Conservation (phyloP, 2,113 vertebrate species). For the Pteronura brasiliensis region DNA sequence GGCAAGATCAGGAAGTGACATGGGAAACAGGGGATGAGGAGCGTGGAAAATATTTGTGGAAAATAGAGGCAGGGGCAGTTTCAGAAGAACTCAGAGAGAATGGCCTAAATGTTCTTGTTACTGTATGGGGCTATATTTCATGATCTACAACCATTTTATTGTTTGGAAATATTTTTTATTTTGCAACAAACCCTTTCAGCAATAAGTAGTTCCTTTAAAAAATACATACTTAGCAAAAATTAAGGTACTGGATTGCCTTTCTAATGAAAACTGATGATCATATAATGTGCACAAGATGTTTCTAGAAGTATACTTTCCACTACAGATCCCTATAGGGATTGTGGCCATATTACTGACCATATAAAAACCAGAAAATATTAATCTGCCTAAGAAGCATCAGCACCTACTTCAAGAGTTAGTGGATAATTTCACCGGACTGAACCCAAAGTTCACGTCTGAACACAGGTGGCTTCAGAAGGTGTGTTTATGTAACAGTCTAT, state of each 20-base stretch:
- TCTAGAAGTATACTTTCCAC: not conserved
- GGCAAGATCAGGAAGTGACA: not conserved
- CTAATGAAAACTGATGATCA: not conserved
- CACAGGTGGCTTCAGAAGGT: not conserved
- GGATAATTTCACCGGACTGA: not conserved
- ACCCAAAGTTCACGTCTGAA: not conserved
- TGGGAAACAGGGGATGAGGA: not conserved
- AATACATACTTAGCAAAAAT: not conserved
- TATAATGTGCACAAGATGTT: not conserved
- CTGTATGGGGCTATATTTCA: not conserved
- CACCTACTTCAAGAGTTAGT: not conserved
- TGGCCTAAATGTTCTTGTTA: not conserved
- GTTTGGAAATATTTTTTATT: not conserved
- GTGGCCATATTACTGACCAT: not conserved
- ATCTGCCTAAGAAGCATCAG: not conserved
- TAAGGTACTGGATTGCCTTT: not conserved
- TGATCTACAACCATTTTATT: not conserved
- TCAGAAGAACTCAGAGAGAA: not conserved
- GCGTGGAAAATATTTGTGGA: no score
- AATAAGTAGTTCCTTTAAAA: not conserved
- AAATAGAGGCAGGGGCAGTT: not conserved
- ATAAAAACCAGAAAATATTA: not conserved
- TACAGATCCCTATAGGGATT: no score
- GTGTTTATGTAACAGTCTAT: not conserved
- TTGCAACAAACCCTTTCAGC: not conserved